Conservation (phyloP, 2,113 vertebrate species). For the Cryptotis parvus region DNA sequence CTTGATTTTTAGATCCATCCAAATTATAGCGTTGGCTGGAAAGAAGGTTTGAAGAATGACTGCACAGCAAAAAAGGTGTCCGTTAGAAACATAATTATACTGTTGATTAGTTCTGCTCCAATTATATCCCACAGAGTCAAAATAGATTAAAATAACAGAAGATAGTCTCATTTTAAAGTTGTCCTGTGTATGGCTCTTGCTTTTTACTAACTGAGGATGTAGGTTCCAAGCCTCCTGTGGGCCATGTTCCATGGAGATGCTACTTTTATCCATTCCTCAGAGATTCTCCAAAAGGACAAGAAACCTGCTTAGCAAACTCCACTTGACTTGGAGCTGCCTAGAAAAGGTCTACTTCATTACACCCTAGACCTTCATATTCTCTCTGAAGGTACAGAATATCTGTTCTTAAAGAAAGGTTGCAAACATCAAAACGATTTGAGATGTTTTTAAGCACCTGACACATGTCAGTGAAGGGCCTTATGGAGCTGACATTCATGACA, state of each 20-base stretch:
- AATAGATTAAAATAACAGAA: conserved; percentile 51
- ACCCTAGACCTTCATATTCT: neutral
- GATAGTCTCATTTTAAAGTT: conserved; percentile 6
- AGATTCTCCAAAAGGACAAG: neutral
- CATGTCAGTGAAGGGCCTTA: neutral
- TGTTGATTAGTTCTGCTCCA: conserved; percentile 49
- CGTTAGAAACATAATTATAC: conserved; percentile 67
- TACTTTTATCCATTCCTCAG: neutral
- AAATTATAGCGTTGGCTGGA: conserved; percentile 71
- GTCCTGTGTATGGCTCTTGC: neutral
- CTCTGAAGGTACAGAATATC: neutral
- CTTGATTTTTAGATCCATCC: conserved; percentile 36
- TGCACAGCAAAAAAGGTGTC: conserved; percentile 1
- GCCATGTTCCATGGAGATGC: neutral
- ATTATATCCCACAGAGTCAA: conserved; percentile 57
- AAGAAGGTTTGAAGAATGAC: conserved; percentile 46
- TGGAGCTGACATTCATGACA: neutral
- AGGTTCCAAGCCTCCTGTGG: neutral
- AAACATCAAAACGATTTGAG: no score
- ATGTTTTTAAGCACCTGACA: neutral
- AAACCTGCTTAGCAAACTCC: neutral
- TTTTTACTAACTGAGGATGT: conserved; percentile 19
- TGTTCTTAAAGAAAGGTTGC: neutral
- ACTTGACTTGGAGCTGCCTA: neutral
- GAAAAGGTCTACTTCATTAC: neutral